Percentiles rank a stretch among this genome's conserved stretches.
Evolutionary conservation across 2,113 vertebrate genomes (phyloP).

Genomic region (Festucalex cinctus): DNA sequence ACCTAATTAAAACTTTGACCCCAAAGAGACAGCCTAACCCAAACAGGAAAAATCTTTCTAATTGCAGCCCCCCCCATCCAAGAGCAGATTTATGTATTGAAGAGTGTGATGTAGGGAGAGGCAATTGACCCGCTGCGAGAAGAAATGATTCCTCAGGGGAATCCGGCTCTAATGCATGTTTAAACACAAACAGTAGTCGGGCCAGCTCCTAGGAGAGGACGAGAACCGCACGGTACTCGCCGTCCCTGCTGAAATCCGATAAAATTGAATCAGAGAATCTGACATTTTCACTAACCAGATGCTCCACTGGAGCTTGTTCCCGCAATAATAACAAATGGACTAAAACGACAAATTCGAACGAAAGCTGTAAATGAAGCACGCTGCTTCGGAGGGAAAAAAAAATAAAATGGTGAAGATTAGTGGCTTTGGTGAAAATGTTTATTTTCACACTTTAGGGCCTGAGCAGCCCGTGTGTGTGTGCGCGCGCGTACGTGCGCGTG

Average conservation of each 20-base stretch:
- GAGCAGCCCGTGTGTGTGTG: conserved; percentile 54
- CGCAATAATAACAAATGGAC: conserved; percentile 72
- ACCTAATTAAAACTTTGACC: conserved; percentile 93
- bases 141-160: conserved; percentile 92
- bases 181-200: conserved; percentile 92
- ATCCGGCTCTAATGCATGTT: conserved; percentile 85
- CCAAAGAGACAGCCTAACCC: conserved; percentile 83
- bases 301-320: conserved; percentile 76
- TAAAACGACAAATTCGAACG: conserved; percentile 73
- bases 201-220: conserved; percentile 72
- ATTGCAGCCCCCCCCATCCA: conserved; percentile 75
- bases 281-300: conserved; percentile 88
- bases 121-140: conserved; percentile 93
- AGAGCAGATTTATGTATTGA: conserved; percentile 35
- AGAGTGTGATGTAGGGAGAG: conserved; percentile 64
- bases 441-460: conserved; percentile 73
- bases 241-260: conserved; percentile 88
- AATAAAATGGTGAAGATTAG: conserved; percentile 50
- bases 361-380: conserved; percentile 73
- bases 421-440: conserved; percentile 68
- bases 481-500: conserved; percentile 59
- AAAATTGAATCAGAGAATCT: conserved; percentile 90
- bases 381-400: conserved; percentile 28
- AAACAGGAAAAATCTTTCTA: conserved; percentile 97
- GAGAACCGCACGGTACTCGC: conserved; percentile 52